Evolutionary conservation across 1,140 invertebrate genomes (phyloP).

Genomic region (Bradysia coprophila): DNA sequence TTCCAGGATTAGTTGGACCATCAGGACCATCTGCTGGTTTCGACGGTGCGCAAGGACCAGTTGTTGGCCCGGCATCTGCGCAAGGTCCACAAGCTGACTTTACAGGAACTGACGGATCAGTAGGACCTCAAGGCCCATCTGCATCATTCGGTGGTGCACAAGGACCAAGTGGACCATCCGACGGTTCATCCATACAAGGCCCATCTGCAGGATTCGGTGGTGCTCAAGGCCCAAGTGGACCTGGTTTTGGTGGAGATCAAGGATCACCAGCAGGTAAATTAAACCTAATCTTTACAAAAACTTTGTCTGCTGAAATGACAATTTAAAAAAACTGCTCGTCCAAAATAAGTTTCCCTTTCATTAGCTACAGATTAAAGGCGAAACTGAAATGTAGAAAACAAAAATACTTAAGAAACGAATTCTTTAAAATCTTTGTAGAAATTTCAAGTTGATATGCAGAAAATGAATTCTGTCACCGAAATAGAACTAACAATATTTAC

Average conservation of each 20-base stretch:
- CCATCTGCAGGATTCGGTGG: slow-evolving; percentile 8
- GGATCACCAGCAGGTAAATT: slow-evolving; percentile 25
- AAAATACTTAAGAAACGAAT: too few species aligned
- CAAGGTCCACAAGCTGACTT: slow-evolving; percentile 5
- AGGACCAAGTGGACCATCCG: slow-evolving; percentile 10
- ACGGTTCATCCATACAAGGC: slow-evolving; percentile 6
- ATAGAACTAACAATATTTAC: too few species aligned
- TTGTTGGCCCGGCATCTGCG: slow-evolving; percentile 5
- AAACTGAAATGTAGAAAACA: too few species aligned
- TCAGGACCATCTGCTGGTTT: slow-evolving; percentile 12
- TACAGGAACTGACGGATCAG: slow-evolving; percentile 11
- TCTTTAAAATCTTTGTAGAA: too few species aligned
- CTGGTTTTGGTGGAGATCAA: slow-evolving; percentile 16
- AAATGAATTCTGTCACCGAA: too few species aligned
- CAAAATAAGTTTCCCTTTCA: too few species aligned
- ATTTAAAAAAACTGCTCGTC: too few species aligned
- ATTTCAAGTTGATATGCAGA: too few species aligned
- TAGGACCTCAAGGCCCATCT: slow-evolving; percentile 6
- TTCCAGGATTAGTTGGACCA: slow-evolving; percentile 12
- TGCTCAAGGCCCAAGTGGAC: slow-evolving; percentile 10
- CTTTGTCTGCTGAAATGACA: too few species aligned
- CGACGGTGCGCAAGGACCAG: slow-evolving; percentile 9
- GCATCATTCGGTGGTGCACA: slow-evolving; percentile 7
- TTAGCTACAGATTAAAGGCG: too few species aligned
- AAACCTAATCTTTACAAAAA: too few species aligned